Conservation (phyloP, 2,888 invertebrate species). For the Barypeithes pellucidus region DNA sequence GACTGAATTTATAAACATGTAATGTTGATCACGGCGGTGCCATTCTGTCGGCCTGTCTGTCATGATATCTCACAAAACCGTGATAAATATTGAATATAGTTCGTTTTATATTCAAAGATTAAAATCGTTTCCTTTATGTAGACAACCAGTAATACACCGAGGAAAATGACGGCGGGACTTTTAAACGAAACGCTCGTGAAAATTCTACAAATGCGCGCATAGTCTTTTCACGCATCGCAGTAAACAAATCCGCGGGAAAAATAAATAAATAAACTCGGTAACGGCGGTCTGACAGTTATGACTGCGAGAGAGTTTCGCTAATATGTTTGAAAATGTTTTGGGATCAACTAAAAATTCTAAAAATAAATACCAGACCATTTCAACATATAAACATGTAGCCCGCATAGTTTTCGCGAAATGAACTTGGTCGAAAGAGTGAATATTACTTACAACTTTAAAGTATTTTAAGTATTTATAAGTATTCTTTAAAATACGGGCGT, state of each 20-base stretch:
- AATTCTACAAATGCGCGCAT: conserved; percentile 4
- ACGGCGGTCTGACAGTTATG: conserved; percentile 41
- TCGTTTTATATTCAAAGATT: no score
- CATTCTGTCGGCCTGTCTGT: no score
- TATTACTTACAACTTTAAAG: conserved; percentile 40
- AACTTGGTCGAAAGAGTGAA: conserved; percentile 48
- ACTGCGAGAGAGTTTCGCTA: conserved; percentile 35
- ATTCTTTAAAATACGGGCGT: conserved; percentile 29
- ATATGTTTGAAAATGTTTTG: conserved; percentile 54
- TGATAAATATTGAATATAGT: no score
- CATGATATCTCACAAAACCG: no score
- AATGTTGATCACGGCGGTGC: no score
- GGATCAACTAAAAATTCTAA: conserved; percentile 64
- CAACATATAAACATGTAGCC: conserved; percentile 66
- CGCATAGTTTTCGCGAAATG: conserved; percentile 50
- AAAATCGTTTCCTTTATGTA: background rate
- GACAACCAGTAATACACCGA: background rate
- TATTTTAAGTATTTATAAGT: conserved; percentile 44
- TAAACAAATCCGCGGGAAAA: conserved; percentile 15
- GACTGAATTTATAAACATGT: no score
- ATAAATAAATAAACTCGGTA: conserved; percentile 44
- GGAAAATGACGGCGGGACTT: background rate
- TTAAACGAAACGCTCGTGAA: background rate
- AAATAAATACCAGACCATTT: conserved; percentile 67
- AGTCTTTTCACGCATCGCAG: background rate